Conservation (phyloP, 2,888 invertebrate species). For the Tillus elongatus region DNA sequence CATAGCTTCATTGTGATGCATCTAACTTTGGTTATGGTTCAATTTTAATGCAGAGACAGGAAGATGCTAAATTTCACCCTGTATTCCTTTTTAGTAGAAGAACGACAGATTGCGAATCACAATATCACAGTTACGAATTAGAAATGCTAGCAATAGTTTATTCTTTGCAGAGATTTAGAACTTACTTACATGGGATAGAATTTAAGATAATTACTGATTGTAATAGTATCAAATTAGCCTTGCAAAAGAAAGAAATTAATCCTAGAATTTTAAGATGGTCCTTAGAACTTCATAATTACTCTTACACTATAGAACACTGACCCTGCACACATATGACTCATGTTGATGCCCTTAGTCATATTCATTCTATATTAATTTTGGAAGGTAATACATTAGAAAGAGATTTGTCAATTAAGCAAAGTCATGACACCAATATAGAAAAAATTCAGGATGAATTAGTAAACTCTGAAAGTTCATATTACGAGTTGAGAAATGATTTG, state of each 20-base stretch:
- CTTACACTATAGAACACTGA: conserved; percentile 20
- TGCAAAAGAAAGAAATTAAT: conserved; percentile 23
- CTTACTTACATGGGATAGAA: conserved; percentile 19
- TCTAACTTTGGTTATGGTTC: conserved; percentile 16
- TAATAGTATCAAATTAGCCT: conserved; percentile 18
- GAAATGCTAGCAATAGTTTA: conserved; percentile 21
- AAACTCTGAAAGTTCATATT: conserved; percentile 11
- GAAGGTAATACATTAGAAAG: conserved; percentile 13
- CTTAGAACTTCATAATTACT: conserved; percentile 19
- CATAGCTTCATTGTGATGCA: conserved; percentile 30
- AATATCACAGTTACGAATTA: conserved; percentile 27
- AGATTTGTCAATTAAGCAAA: conserved; percentile 10
- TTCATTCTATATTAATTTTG: conserved; percentile 12
- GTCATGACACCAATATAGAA: conserved; percentile 13
- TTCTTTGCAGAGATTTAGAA: conserved; percentile 18
- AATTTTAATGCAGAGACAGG: no score
- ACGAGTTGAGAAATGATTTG: conserved; percentile 17
- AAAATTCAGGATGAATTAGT: conserved; percentile 10
- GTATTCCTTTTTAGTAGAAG: conserved; percentile 27
- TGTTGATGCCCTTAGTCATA: conserved; percentile 23
- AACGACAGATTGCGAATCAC: conserved; percentile 21
- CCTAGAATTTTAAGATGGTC: conserved; percentile 23
- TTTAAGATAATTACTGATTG: conserved; percentile 22
- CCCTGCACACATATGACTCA: conserved; percentile 20
- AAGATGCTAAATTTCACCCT: conserved; percentile 23